Percentiles rank a stretch among this genome's conserved stretches.
Conservation (phyloP, 2,888 invertebrate species). For the Ceraclea dissimilis region DNA sequence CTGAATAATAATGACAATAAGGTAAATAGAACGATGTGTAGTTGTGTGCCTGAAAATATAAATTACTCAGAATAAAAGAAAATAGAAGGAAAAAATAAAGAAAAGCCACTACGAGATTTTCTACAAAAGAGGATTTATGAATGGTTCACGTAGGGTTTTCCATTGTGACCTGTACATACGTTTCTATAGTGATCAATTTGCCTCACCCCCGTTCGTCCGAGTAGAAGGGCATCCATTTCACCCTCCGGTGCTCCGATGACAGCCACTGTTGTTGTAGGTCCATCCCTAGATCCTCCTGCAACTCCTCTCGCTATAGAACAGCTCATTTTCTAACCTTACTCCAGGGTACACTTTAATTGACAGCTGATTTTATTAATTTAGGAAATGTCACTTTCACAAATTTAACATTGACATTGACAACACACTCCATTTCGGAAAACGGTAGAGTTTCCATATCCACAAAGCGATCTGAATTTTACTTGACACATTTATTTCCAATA, state of each 20-base stretch:
- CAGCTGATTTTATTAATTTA: neutral
- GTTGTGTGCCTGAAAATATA: neutral
- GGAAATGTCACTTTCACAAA: too few relatives aligned
- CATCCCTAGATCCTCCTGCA: constrained; percentile 30
- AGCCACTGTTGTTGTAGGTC: constrained; percentile 48
- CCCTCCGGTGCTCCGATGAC: constrained; percentile 58
- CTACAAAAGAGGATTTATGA: neutral
- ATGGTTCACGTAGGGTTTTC: constrained; percentile 8
- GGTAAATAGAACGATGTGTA: neutral
- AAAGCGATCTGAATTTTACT: too few relatives aligned
- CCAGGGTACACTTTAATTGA: neutral
- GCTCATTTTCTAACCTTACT: constrained; percentile 11
- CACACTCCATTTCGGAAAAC: too few relatives aligned
- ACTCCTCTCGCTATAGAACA: constrained; percentile 32
- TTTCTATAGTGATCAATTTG: constrained; percentile 49
- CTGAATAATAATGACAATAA: neutral
- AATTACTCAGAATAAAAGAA: neutral
- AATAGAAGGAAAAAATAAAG: neutral
- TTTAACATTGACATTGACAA: too few relatives aligned
- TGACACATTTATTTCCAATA: too few relatives aligned
- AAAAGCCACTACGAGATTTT: constrained; percentile 4
- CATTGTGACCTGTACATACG: constrained; percentile 38
- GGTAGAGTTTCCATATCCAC: too few relatives aligned
- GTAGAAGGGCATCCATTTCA: constrained; percentile 72
- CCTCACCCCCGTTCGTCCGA: constrained; percentile 74